Conservation (phyloP, 2,113 vertebrate species). For the Pelobates fuscus region DNA sequence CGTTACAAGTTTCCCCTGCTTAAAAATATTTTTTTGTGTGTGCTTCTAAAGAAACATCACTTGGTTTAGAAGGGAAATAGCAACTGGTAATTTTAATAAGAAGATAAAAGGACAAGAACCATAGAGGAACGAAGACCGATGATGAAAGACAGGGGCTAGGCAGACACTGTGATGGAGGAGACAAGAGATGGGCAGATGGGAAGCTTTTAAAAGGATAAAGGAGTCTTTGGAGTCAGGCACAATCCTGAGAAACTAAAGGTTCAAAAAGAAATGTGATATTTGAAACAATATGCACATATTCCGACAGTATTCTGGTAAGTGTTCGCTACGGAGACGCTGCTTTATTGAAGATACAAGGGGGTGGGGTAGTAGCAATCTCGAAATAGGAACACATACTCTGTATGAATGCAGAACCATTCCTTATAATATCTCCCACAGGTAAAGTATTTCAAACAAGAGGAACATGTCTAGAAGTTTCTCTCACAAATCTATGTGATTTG, state of each 20-base stretch:
- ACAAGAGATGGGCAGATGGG: neutral
- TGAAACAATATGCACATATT: neutral
- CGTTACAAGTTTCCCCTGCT: neutral
- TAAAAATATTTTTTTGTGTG: neutral
- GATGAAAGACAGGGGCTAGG: conserved; percentile 12
- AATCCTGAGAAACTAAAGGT: neutral
- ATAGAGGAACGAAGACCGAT: neutral
- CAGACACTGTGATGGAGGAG: neutral
- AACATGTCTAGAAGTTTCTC: no score
- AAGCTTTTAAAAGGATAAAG: conserved; percentile 2
- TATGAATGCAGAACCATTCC: no score
- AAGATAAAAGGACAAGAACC: conserved; percentile 5
- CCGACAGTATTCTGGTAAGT: neutral
- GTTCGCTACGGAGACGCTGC: neutral
- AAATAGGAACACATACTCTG: neutral
- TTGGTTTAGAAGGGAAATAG: neutral
- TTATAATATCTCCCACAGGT: no score
- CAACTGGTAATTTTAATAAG: conserved; percentile 7
- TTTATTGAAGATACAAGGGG: neutral
- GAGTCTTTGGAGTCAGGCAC: conserved; percentile 8
- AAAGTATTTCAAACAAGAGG: no score
- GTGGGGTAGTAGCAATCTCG: neutral
- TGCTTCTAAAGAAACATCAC: conserved; percentile 10
- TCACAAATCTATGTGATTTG: no score
- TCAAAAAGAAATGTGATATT: conserved; percentile 7